Base-by-base conservation (phyloP, 2,113 vertebrate genomes). In the Urocitellus parryii region DNA sequence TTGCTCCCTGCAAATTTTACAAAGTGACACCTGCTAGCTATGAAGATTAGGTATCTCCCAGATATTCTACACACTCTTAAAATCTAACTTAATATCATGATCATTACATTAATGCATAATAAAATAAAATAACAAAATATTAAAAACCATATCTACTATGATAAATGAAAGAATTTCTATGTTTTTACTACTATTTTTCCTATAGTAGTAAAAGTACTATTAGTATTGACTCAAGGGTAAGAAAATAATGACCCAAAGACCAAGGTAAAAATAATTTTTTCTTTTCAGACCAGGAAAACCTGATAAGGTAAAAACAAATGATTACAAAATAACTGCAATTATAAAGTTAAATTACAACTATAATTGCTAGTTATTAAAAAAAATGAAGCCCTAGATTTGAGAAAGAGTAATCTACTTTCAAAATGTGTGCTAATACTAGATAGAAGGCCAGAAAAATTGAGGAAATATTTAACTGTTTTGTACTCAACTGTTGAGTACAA, bases 21-120 rank as follows among this genome's bases (percentile, higher is more conserved):
- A 22, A 56, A 56, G 80, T 72, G 74, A 96, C 32, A 96, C 24
- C 72, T 97, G 63, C 88, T 97, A 87, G 82, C 34, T 84, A 48
- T 85, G 72, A 88, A 67, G 76, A 88, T 42, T 39, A 42, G 80
- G 42, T 5, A 34, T 17, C 68, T 25, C 68, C 24, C 10, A 42
- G 34, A 51, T 87, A 92, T 39, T 85, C 68, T 27, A 87, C 0
- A 72, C 25, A 63, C 27, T 70, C 88, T 70, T 45, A 82, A 92
- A 45, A 29, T 73, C 16, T 61, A 89, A 78, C 45, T 82, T 94
- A 82, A 74, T 90, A 77, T 88, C 76, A 61, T 67, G 67, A 80
- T 39, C 88, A 18, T 90, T 80, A 94, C 22, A 85, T 72, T 81
- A 93, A 83, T n/a, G 48, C 27, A 86, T 72, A 51, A 92, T 14